Evolutionary conservation across 2,797 vertebrate genomes (phyloP), one percentile per base, ranked within the genome.

Genomic region (Gorsachius magnificus): DNA sequence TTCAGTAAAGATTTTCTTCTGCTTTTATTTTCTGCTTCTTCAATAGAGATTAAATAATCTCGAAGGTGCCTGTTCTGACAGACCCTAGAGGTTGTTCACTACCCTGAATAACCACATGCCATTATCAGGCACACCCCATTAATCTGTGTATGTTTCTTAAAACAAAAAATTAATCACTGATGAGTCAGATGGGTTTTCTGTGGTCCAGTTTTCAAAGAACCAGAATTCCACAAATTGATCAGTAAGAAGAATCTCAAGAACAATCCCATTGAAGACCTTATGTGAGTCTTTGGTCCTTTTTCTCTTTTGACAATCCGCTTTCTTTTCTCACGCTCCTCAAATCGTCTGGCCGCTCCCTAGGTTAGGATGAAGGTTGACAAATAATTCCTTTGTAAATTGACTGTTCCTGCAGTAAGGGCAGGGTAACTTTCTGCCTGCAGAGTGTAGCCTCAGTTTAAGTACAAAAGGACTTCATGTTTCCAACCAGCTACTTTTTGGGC

Each of bases 71-170:
- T 63, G 56, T 84, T 93, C 68, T 83, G 70, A 85, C 64, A 95
- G 68, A 89, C 36, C 14, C 26, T 65, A 76, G 85, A 63, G 22
- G n/a, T n/a, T 84, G 66, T 58, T 90, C 81, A 74, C 81, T 43
- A 57, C 64, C 94, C 78, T 78, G 78, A 91, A 48, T 89, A 94
- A 94, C 82, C 72, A 93, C 92, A 95, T 89, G 81, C 88, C 89
- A n/a, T 78, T 78, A 92, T 56, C 65, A 41, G 93, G 70, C 89
- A 95, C 90, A 1, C 83, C 94, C 80, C 33, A 24, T 51, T 87
- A 61, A 90, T 71, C 75, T 84, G 16, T 75, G 43, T 71, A 14
- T 6, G 0, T 66, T 93, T 88, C 85, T 94, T 79, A 94, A 86
- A 83, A 50, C 11, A 71, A 89, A 93, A 95, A 83, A 57, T 18